phyloP scores from a whole-genome alignment of 2,797 vertebrate genomes.

The Anguilla anguilla region DNA sequence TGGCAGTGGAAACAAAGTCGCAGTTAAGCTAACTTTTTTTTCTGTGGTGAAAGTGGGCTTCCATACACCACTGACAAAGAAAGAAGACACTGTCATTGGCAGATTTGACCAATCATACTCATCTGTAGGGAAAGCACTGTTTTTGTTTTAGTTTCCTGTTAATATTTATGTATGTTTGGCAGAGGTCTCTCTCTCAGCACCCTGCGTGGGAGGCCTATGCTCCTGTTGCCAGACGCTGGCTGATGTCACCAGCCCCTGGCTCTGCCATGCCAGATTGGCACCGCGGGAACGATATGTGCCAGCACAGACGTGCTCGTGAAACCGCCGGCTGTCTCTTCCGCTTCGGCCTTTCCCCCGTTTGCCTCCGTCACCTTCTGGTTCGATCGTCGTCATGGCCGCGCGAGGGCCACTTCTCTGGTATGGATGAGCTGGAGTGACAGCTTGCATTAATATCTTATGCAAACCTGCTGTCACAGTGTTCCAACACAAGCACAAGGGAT shows the following conservation, averaged over 20 bases:
- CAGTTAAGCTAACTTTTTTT: no score
- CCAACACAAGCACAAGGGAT: background rate
- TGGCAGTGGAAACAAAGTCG: no score
- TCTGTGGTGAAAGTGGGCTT: no score
- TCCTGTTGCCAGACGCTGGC: conserved; percentile 3
- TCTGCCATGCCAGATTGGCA: conserved; percentile 6
- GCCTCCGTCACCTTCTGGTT: background rate
- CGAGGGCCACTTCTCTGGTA: background rate
- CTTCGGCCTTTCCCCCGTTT: background rate
- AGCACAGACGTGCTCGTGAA: background rate
- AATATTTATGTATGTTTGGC: background rate
- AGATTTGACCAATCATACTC: background rate
- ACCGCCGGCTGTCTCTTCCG: background rate
- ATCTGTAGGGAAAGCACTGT: background rate
- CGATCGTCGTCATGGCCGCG: background rate
- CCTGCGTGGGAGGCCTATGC: background rate
- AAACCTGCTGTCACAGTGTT: background rate
- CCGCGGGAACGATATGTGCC: background rate
- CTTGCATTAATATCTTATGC: background rate
- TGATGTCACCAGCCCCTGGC: background rate
- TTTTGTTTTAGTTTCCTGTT: background rate
- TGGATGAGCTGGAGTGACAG: conserved; percentile 8
- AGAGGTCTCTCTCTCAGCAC: background rate
- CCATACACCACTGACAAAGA: background rate
- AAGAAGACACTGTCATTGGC: background rate